These are phyloP conservation scores for Paradoxurus hermaphroditus DNA, from an alignment of 2,113 vertebrate species.

Conservation along the genomic window DNA sequence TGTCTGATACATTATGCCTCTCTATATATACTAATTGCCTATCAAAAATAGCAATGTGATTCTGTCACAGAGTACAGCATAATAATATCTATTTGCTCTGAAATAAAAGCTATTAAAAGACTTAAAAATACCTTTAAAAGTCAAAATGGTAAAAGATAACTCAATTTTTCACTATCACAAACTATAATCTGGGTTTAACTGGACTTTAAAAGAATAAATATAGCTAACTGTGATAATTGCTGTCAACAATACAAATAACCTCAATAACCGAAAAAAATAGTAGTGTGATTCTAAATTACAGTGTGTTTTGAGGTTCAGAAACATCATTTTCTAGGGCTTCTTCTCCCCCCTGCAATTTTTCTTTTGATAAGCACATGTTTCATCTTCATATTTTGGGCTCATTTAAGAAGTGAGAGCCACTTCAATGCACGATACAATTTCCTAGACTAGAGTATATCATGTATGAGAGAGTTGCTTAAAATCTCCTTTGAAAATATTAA, in stretches of 20 bases:
- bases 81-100: no score
- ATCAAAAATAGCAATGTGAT: background rate
- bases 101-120: no score
- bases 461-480: background rate
- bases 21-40: background rate
- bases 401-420: background rate
- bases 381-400: background rate
- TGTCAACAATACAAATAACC: no score
- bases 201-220: no score
- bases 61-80: no score
- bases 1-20: background rate
- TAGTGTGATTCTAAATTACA: background rate
- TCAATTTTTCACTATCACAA: no score
- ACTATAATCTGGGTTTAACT: no score
- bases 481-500: background rate
- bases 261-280: no score
- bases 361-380: background rate
- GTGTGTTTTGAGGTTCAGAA: background rate
- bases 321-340: background rate
- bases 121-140: no score
- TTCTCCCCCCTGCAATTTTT: background rate
- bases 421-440: background rate
- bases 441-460: background rate
- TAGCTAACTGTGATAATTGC: no score
- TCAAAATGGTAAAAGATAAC: no score